phyloP scores from a whole-genome alignment of 2,888 invertebrate genomes.

The Tetranychus piercei region DNA sequence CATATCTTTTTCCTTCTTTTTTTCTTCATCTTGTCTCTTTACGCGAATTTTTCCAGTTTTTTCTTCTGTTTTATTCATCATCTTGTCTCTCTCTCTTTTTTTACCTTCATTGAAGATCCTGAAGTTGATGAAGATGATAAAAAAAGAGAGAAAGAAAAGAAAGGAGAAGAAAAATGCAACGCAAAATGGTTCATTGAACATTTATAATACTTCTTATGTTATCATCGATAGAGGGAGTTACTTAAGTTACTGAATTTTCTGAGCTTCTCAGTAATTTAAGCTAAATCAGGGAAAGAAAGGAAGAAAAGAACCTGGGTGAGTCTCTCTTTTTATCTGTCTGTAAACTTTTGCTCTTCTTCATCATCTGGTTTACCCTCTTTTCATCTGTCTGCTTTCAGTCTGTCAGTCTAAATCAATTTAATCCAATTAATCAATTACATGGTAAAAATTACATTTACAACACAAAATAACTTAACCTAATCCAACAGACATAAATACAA shows the following conservation, averaged over 20 bases:
- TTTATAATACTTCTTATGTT: too few species aligned
- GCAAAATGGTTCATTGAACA: too few species aligned
- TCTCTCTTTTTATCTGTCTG: background rate
- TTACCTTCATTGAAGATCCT: background rate
- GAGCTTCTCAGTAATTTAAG: too few species aligned
- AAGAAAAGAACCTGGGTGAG: too few species aligned
- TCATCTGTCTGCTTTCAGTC: background rate
- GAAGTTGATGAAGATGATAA: too few species aligned
- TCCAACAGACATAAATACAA: too few species aligned
- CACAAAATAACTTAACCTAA: too few species aligned
- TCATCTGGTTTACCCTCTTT: background rate
- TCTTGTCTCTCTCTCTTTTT: background rate
- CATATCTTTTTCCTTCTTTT: background rate
- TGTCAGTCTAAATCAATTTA: background rate
- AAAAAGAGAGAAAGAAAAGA: too few species aligned
- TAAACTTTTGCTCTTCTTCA: background rate
- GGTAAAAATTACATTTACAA: background rate
- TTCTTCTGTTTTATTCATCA: background rate
- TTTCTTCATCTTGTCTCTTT: background rate
- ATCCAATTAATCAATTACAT: constrained; percentile 1
- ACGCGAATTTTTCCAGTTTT: background rate
- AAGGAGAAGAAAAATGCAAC: too few species aligned
- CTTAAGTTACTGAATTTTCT: too few species aligned
- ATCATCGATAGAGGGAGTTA: too few species aligned
- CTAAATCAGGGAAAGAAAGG: too few species aligned